Conservation (phyloP, 2,797 vertebrate species). For the Manis pentadactyla region DNA sequence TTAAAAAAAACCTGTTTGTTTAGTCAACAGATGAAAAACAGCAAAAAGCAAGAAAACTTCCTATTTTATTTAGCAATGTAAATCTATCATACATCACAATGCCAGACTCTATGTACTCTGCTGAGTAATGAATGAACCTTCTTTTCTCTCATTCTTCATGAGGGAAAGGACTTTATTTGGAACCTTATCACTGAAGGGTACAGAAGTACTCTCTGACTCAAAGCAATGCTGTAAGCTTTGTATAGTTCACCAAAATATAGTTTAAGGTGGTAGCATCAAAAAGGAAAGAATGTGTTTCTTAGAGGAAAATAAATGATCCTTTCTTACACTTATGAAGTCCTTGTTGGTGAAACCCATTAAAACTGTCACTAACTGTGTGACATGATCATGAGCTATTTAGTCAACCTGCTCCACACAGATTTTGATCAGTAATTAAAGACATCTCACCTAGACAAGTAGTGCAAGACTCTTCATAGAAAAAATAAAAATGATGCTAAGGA, state of each 20-base stretch:
- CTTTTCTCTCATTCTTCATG: neutral
- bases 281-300: neutral
- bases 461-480: conserved; percentile 42
- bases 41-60: neutral
- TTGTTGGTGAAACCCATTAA: neutral
- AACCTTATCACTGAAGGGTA: conserved; percentile 16
- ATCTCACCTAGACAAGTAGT: conserved; percentile 39
- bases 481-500: conserved; percentile 35
- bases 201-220: neutral
- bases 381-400: conserved; percentile 18
- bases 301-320: neutral
- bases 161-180: conserved; percentile 12
- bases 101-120: neutral
- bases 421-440: conserved; percentile 52
- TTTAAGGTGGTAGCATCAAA: neutral
- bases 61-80: conserved; percentile 4
- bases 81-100: neutral
- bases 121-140: neutral
- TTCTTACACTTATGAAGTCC: neutral
- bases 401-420: neutral
- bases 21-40: conserved; percentile 1
- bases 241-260: conserved; percentile 60
- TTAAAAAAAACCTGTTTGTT: neutral
- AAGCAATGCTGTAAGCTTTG: neutral
- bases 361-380: neutral